Conservation (phyloP, 2,888 invertebrate species). For the Allolobophora icterica region DNA sequence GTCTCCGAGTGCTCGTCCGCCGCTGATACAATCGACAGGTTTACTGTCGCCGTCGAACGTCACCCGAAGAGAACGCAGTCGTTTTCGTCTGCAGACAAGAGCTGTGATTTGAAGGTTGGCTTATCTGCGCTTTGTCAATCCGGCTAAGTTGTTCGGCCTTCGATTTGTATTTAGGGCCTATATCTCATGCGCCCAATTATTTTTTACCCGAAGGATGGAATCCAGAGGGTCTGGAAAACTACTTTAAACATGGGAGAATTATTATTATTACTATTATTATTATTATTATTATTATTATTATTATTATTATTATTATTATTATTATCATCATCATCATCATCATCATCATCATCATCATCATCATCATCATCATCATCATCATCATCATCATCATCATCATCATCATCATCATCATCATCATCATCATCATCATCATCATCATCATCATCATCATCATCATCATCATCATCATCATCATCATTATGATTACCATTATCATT, state of each 20-base stretch:
- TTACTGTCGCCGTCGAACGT: neutral
- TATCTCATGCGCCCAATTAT: no score
- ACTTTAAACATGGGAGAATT: no score
- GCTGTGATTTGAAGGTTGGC: neutral
- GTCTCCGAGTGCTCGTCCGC: neutral
- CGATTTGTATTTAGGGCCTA: no score
- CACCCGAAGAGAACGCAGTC: neutral
- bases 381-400: neutral
- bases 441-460: neutral
- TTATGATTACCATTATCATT: no score
- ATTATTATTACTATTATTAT: no score
- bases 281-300: no score
- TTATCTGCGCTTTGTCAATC: neutral
- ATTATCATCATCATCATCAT: neutral
- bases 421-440: neutral
- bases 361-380: neutral
- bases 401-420: neutral
- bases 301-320: no score
- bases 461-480: neutral
- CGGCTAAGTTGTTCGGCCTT: no score
- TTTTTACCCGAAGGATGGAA: no score
- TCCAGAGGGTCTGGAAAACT: no score
- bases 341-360: neutral
- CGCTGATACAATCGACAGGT: neutral
- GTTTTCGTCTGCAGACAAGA: neutral